Base-by-base conservation (phyloP, 2,797 vertebrate genomes). In the Carduelis carduelis region DNA sequence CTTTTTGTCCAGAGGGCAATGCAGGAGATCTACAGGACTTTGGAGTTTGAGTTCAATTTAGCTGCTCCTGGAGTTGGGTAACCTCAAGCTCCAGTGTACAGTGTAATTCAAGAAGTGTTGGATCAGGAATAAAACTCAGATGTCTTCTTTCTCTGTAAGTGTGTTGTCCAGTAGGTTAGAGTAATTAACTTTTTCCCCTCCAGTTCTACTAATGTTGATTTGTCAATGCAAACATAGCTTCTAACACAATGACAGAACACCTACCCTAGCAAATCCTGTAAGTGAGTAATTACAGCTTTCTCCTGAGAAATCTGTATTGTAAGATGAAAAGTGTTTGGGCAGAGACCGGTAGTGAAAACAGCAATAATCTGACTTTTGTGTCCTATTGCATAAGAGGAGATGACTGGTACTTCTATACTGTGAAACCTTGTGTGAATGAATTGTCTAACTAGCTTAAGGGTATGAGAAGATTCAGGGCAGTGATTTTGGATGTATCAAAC, bases 151-250 rank as follows among this genome's bases (percentile, higher is more conserved):
- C 37, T 5, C 1, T 22, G 0, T 6, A 65, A 78, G 4, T 11
- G 12, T 22, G 57, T 66, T 71, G 37, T 49, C 18, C 57, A 21
- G 8, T 23, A 39, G 19, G 23, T 74, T 66, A 47, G 14, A 63
- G 12, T 14, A 0, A 43, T 50, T 53, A 0, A 15, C 46, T 78
- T 74, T 65, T 83, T 34, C 20, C 22, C 14, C 27, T 71, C 12
- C 47, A 65, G 26, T 23, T 8, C 34, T 26, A 22, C 11, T 77
- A 47, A 53, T 6, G 20, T 13, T 76, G 65, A 82, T 65, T 79
- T 85, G 8, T 46, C 23, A 59, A 16, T 70, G 37, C 26, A 63
- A 63, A 47, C 8, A 6, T 2, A 70, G 15, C 34, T 85, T 70
- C 56, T 32, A 71, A 41, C 28, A 70, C 0, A 1, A 39, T 8